These are phyloP conservation scores for Microdon myrmicae DNA, from an alignment of 2,888 invertebrate genomes.

Conservation along the genomic window DNA sequence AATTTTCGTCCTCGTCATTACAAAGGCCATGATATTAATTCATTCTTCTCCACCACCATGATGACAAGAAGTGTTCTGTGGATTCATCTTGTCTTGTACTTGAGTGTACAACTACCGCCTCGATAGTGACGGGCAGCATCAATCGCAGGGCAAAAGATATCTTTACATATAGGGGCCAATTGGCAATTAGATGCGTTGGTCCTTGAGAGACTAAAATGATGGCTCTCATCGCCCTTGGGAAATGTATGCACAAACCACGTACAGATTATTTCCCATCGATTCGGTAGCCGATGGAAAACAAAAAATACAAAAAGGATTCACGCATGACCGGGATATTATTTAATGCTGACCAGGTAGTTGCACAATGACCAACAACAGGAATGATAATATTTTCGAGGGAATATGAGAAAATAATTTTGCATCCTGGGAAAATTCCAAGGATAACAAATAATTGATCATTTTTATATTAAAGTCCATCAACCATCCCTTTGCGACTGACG, in stretches of 20 bases:
- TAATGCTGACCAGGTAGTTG: slow-evolving; percentile 6
- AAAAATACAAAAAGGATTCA: slow-evolving; percentile 32
- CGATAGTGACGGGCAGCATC: no score
- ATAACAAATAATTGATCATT: slow-evolving; percentile 18
- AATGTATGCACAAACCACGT: slow-evolving; percentile 13
- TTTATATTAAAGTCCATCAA: slow-evolving; percentile 33
- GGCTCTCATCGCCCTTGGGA: no score
- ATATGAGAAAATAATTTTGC: slow-evolving; percentile 27
- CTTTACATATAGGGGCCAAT: no score
- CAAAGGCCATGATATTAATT: no score
- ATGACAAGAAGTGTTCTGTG: no score
- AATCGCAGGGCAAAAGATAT: no score
- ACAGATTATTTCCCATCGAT: slow-evolving; percentile 6
- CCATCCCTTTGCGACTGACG: slow-evolving; percentile 2
- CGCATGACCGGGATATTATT: slow-evolving; percentile 34
- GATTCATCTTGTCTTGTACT: no score
- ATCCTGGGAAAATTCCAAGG: slow-evolving; percentile 32
- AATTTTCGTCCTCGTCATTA: no score
- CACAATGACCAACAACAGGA: slow-evolving; percentile 13
- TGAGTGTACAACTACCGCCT: no score
- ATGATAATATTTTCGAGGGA: slow-evolving; percentile 4
- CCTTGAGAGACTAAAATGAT: no score
- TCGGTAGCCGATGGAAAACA: slow-evolving; percentile 8
- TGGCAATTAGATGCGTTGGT: no score
- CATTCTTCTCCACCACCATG: no score